Percentiles rank a stretch among this genome's conserved stretches.
phyloP scores from a whole-genome alignment of 1,140 invertebrate genomes.

The Lasioglossum baleicum region DNA sequence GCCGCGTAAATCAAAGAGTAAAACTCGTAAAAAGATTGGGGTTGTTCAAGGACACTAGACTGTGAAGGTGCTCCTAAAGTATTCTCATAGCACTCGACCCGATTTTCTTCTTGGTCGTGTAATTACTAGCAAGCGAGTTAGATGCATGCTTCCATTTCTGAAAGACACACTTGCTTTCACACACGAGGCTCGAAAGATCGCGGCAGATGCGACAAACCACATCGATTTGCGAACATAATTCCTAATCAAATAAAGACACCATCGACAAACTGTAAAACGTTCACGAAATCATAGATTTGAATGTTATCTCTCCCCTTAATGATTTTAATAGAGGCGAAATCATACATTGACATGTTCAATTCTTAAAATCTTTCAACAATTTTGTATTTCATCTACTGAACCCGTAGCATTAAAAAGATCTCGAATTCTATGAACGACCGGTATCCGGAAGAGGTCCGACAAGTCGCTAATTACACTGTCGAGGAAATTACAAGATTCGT shows the following conservation, averaged over 20 bases:
- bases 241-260: background rate
- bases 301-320: too few species aligned
- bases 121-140: conserved; percentile 4
- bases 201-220: background rate
- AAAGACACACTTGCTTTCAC: background rate
- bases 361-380: too few species aligned
- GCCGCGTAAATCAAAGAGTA: conserved; percentile 2
- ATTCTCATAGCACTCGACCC: conserved; percentile 21
- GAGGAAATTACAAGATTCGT: conserved; percentile 1
- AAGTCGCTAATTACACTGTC: background rate
- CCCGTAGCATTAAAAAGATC: too few species aligned
- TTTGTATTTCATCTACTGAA: too few species aligned
- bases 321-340: too few species aligned
- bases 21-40: conserved; percentile 10
- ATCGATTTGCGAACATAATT: background rate
- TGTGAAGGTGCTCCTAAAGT: conserved; percentile 6
- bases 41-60: conserved; percentile 4
- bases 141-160: background rate
- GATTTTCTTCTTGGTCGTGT: conserved; percentile 5
- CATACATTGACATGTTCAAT: too few species aligned
- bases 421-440: too few species aligned
- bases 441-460: background rate
- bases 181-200: background rate
- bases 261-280: background rate
- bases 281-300: too few species aligned